These are phyloP conservation scores for Miniopterus natalensis DNA, from an alignment of 2,113 vertebrate genomes.

Conservation along the genomic window DNA sequence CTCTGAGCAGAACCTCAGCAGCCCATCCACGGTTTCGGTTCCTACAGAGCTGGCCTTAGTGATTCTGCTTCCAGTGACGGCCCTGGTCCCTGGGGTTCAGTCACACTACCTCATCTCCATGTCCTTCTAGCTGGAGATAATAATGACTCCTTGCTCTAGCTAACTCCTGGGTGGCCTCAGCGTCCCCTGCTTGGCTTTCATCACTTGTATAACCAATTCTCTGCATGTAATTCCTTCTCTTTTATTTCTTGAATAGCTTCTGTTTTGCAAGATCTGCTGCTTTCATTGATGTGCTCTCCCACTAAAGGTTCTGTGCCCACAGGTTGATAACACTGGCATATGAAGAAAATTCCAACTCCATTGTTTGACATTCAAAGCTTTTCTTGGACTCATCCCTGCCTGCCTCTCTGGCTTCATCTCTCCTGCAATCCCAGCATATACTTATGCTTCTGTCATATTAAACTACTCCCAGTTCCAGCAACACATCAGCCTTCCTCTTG, in stretches of 20 bases:
- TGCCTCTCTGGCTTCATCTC: neutral
- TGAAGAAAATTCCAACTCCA: neutral
- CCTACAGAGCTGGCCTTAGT: too few species aligned
- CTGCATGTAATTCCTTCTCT: neutral
- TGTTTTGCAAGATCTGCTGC: neutral
- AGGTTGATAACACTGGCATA: neutral
- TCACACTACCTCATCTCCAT: neutral
- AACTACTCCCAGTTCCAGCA: neutral
- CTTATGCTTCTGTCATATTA: neutral
- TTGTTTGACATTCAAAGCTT: neutral
- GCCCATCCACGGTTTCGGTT: neutral
- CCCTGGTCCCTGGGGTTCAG: neutral
- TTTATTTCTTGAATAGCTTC: neutral
- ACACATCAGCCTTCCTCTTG: neutral
- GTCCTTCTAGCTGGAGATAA: neutral
- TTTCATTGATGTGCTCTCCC: neutral
- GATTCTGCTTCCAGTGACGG: neutral
- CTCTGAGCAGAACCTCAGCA: neutral
- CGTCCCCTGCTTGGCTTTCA: neutral
- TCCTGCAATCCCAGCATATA: neutral
- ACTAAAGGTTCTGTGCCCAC: fast-evolving
- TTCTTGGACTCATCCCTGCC: neutral
- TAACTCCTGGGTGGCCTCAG: neutral
- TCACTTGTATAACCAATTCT: neutral
- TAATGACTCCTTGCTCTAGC: neutral